phyloP scores from a whole-genome alignment of 1,140 invertebrate species.

The Conus betulinus region DNA sequence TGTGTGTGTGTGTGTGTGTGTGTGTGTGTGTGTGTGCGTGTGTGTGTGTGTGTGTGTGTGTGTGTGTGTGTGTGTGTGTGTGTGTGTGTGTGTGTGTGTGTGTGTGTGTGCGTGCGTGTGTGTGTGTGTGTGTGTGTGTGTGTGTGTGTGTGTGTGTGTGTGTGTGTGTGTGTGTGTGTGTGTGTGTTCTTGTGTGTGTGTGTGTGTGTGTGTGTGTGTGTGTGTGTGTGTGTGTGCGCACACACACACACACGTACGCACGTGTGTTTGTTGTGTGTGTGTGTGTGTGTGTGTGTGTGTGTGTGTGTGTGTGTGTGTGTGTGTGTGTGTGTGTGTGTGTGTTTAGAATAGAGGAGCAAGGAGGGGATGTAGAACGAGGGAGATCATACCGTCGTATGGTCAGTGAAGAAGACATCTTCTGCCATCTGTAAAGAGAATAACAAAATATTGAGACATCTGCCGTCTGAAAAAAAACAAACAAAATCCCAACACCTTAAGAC shows the following conservation, averaged over 20 bases:
- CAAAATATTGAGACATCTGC: no score
- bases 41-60: slow-evolving; percentile 23
- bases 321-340: slow-evolving; percentile 8
- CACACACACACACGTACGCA: not conserved
- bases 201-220: not conserved
- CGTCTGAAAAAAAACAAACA: no score
- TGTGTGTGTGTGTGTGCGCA: slow-evolving; percentile 17
- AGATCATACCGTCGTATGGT: no score
- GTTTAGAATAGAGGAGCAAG: not conserved
- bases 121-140: slow-evolving; percentile 25
- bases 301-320: slow-evolving; percentile 9
- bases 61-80: slow-evolving; percentile 18
- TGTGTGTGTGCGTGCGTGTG: slow-evolving; percentile 11
- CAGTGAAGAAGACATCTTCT: no score
- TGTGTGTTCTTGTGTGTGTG: slow-evolving; percentile 6
- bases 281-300: not conserved
- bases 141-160: slow-evolving; percentile 1
- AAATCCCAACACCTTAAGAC: no score
- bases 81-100: not conserved
- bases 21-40: slow-evolving; percentile 22
- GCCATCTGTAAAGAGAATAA: no score
- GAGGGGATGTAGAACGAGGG: no score
- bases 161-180: slow-evolving; percentile 8
- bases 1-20: slow-evolving; percentile 12
- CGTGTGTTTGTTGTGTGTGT: not conserved